A percentile compares a stretch with the other conserved stretches of the same genome.
Conservation (phyloP, 2,888 invertebrate genomes). For the Brachyopa scutellaris region DNA sequence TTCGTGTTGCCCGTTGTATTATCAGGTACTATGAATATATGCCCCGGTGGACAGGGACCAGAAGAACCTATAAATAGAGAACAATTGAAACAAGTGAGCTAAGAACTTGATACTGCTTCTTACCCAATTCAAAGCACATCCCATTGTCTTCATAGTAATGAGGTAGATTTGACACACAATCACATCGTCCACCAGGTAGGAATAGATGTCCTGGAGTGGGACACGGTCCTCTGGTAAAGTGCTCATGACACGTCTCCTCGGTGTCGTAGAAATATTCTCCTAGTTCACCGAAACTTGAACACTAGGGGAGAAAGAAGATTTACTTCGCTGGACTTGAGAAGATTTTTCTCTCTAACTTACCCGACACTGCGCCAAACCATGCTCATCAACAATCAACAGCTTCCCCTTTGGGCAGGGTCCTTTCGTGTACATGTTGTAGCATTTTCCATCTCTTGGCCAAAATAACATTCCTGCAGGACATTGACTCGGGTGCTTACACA, state of each 20-base stretch:
- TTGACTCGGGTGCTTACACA: conserved; percentile 86
- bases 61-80: conserved; percentile 85
- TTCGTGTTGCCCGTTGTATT: conserved; percentile 74
- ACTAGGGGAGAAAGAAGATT: conserved; percentile 80
- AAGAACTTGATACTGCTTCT: background rate
- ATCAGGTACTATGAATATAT: conserved; percentile 85
- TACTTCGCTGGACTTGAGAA: background rate
- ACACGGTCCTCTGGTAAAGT: conserved; percentile 91
- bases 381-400: conserved; percentile 84
- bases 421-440: conserved; percentile 87
- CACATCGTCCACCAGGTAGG: conserved; percentile 88
- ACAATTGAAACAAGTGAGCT: no score
- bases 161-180: conserved; percentile 87
- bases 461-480: conserved; percentile 87
- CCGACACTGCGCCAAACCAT: conserved; percentile 87
- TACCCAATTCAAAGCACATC: conserved; percentile 90
- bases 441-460: conserved; percentile 90
- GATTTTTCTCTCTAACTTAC: conserved; percentile 78
- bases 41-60: conserved; percentile 90
- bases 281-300: conserved; percentile 83
- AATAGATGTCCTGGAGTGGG: conserved; percentile 89
- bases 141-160: conserved; percentile 88
- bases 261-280: conserved; percentile 84
- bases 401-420: conserved; percentile 91
- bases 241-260: conserved; percentile 89